Evolutionary conservation across 2,888 invertebrate genomes (phyloP).

Genomic region (Noctua fimbriata): DNA sequence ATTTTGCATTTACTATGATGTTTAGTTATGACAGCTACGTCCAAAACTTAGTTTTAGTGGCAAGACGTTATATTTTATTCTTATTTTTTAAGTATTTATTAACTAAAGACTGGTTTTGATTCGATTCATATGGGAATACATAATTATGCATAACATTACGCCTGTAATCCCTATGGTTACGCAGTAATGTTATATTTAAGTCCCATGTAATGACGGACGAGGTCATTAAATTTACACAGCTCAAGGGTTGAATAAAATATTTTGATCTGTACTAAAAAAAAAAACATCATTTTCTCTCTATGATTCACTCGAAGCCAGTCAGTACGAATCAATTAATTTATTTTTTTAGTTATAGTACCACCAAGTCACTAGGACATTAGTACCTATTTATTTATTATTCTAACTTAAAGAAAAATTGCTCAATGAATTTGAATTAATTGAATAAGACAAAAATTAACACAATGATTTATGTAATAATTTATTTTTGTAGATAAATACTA

Average conservation of each 20-base stretch:
- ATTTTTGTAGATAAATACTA: constrained; percentile 51
- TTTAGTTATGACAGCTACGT: constrained; percentile 74
- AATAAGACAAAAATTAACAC: constrained; percentile 21
- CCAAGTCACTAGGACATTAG: constrained; percentile 84
- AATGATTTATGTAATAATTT: constrained; percentile 26
- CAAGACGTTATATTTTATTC: constrained; percentile 65
- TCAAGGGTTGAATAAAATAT: neutral
- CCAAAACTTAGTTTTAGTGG: constrained; percentile 78
- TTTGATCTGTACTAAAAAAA: neutral
- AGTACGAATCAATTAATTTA: constrained; percentile 49
- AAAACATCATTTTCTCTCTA: constrained; percentile 24
- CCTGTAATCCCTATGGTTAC: neutral
- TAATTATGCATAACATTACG: neutral
- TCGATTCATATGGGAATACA: constrained; percentile 62
- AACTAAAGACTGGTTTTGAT: constrained; percentile 69
- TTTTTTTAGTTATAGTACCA: constrained; percentile 67
- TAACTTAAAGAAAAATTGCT: constrained; percentile 24
- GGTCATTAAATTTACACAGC: neutral
- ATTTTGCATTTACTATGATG: constrained; percentile 67
- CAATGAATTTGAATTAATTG: constrained; percentile 26
- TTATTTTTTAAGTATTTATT: constrained; percentile 46
- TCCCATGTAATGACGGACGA: neutral
- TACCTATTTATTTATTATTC: constrained; percentile 57
- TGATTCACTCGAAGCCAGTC: constrained; percentile 71
- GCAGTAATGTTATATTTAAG: neutral